phyloP scores from a whole-genome alignment of 2,797 vertebrate genomes.

The Cyclura pinguis region DNA sequence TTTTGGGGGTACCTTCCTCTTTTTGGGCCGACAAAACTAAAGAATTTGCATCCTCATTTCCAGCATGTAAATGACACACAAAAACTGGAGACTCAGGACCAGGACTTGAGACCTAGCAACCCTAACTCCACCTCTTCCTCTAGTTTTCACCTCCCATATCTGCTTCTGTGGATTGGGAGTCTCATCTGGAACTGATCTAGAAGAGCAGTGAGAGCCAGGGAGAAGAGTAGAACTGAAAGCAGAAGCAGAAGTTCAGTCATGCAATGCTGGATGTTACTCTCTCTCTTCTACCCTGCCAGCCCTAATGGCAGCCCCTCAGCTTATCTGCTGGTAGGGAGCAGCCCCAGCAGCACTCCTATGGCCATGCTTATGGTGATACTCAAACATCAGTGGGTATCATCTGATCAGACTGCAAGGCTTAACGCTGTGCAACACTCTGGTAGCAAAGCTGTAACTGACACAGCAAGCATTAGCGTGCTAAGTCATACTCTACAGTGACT shows the following conservation, averaged over 20 bases:
- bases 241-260: not conserved
- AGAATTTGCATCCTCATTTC: no score
- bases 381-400: not conserved
- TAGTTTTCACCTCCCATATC: no score
- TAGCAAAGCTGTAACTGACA: not conserved
- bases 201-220: not conserved
- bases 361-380: not conserved
- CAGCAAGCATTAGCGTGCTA: constrained; percentile 29
- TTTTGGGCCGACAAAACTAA: no score
- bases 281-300: not conserved
- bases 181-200: not conserved
- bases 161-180: no score
- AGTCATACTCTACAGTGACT: constrained; percentile 29
- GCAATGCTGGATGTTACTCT: not conserved
- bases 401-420: not conserved
- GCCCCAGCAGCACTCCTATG: not conserved
- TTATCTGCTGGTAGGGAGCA: not conserved
- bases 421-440: constrained; percentile 49
- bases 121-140: no score
- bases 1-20: no score
- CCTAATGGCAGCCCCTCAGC: not conserved
- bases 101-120: no score
- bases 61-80: no score
- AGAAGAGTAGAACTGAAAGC: not conserved
- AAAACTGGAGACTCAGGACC: no score